These are phyloP conservation scores for Zosterops hypoxanthus DNA, from an alignment of 2,113 vertebrate genomes.

Conservation along the genomic window DNA sequence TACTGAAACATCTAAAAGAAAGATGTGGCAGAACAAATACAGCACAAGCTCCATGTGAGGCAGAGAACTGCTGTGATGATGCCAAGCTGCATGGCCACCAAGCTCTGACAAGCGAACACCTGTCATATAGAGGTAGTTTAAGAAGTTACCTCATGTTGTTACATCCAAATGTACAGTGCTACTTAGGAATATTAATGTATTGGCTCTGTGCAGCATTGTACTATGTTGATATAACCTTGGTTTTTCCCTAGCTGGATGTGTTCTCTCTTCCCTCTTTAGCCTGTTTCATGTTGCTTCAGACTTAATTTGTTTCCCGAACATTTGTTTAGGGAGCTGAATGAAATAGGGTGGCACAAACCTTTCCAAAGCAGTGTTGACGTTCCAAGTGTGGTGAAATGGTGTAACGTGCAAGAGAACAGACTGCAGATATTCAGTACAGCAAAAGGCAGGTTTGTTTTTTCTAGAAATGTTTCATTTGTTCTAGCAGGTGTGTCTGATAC, in stretches of 20 bases:
- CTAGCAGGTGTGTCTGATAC: constrained; percentile 61
- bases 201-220: background rate
- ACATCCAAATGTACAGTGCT: background rate
- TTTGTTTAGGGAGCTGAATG: background rate
- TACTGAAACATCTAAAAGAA: background rate
- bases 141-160: background rate
- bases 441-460: constrained; percentile 42
- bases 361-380: background rate
- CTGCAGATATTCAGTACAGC: background rate
- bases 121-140: background rate
- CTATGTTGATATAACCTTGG: background rate
- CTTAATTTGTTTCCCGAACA: background rate
- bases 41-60: fast-evolving
- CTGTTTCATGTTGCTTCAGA: background rate
- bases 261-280: background rate
- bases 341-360: background rate
- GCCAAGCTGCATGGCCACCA: background rate
- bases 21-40: background rate
- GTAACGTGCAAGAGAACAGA: background rate
- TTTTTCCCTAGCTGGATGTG: background rate
- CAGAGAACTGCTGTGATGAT: background rate
- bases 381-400: background rate
- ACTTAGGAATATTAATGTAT: background rate
- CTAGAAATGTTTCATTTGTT: constrained; percentile 57
- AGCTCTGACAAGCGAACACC: background rate